Evolutionary conservation across 1,140 invertebrate genomes (phyloP).

Genomic region (Anastatus disparis): DNA sequence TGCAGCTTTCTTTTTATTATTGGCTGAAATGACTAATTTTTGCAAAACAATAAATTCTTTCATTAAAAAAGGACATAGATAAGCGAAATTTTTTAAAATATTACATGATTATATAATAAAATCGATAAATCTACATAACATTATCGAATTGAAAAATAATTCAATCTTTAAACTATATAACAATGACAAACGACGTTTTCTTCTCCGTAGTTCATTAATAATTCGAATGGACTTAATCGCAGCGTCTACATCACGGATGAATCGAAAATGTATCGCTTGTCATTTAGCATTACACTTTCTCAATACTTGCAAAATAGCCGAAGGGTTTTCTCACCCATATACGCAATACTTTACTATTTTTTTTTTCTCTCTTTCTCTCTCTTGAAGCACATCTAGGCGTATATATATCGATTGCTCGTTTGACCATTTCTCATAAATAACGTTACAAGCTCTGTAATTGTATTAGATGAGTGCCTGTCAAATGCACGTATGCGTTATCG

Average conservation of each 20-base stretch:
- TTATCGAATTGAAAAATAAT: background rate
- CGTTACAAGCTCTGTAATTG: conserved; percentile 54
- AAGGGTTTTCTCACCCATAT: background rate
- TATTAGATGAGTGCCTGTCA: conserved; percentile 62
- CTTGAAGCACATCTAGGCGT: conserved; percentile 23
- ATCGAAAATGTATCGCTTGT: background rate
- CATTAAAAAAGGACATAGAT: too few relatives aligned
- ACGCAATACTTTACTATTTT: too few relatives aligned
- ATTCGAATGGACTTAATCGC: background rate
- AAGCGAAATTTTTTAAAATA: too few relatives aligned
- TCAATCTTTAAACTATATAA: background rate
- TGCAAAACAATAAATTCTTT: too few relatives aligned
- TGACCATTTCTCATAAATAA: conserved; percentile 58
- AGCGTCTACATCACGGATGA: too few relatives aligned
- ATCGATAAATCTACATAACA: too few relatives aligned
- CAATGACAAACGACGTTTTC: background rate
- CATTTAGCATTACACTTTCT: background rate
- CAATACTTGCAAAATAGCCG: background rate
- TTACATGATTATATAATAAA: too few relatives aligned
- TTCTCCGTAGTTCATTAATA: background rate
- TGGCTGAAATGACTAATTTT: too few relatives aligned
- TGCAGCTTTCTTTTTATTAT: too few relatives aligned
- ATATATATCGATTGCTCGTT: conserved; percentile 47
- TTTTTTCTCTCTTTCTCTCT: background rate
- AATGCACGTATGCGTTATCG: conserved; percentile 35